Conservation (phyloP, 2,888 invertebrate genomes). For the Leptinotarsa peninsularis region DNA sequence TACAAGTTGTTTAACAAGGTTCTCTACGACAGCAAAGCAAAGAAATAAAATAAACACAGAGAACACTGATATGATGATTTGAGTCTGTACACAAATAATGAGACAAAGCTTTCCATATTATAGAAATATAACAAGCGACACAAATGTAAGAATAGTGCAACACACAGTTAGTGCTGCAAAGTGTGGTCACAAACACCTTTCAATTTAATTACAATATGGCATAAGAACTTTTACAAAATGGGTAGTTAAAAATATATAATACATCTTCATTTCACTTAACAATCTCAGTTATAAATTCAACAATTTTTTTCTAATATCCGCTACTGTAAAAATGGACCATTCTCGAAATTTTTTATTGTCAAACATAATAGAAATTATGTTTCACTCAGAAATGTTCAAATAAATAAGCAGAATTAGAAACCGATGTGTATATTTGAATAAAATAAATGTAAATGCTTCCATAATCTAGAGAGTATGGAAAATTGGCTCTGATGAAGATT, state of each 20-base stretch:
- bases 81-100: slow-evolving; percentile 11
- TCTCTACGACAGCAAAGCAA: slow-evolving; percentile 46
- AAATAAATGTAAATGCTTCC: background rate
- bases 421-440: too few relatives aligned
- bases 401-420: background rate
- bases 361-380: slow-evolving; percentile 12
- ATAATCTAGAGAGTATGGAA: background rate
- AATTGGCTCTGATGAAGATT: too few relatives aligned
- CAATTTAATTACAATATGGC: slow-evolving; percentile 21
- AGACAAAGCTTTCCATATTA: background rate
- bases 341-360: slow-evolving; percentile 21
- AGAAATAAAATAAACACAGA: slow-evolving; percentile 23
- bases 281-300: slow-evolving; percentile 22
- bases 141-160: background rate
- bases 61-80: slow-evolving; percentile 37
- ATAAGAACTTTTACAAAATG: slow-evolving; percentile 12
- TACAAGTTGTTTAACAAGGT: slow-evolving; percentile 47
- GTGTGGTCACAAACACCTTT: slow-evolving; percentile 7
- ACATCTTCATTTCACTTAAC: slow-evolving; percentile 21
- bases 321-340: slow-evolving; percentile 21
- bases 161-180: background rate
- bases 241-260: slow-evolving; percentile 28
- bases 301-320: background rate
- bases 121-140: slow-evolving; percentile 1
- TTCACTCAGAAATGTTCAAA: background rate